A percentile compares a stretch with the other conserved stretches of the same genome.
phyloP scores from a whole-genome alignment of 1,140 invertebrate genomes.

The Arctopsyche grandis region DNA sequence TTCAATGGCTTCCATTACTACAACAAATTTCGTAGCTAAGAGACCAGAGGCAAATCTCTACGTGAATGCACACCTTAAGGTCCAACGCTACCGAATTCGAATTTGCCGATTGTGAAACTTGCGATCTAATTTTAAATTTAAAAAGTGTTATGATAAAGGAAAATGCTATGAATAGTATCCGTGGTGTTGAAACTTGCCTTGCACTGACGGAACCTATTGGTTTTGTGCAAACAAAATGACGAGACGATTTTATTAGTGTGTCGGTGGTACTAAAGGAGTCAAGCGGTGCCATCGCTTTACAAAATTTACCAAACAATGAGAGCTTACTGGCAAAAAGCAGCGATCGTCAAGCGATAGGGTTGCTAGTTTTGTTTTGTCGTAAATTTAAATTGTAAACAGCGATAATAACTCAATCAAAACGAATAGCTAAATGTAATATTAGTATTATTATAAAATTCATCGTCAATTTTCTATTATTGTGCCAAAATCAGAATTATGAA shows the following conservation, averaged over 20 bases:
- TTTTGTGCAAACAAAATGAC: conserved; percentile 33
- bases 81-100: too few relatives aligned
- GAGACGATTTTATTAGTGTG: conserved; percentile 15
- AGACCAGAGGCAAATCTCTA: too few relatives aligned
- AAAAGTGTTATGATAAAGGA: too few relatives aligned
- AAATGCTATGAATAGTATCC: too few relatives aligned
- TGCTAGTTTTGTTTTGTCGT: too few relatives aligned
- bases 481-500: not conserved
- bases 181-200: conserved; percentile 7
- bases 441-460: not conserved
- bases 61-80: too few relatives aligned
- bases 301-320: not conserved
- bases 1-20: too few relatives aligned
- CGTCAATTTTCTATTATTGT: not conserved
- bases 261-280: conserved; percentile 3
- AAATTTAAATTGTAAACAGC: not conserved
- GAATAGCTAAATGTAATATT: not conserved
- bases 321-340: not conserved
- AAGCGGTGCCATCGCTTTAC: conserved; percentile 29
- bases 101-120: too few relatives aligned
- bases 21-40: too few relatives aligned
- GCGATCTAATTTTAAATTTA: too few relatives aligned
- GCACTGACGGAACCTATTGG: conserved; percentile 36
- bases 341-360: not conserved
- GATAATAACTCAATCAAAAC: not conserved